phyloP scores from a whole-genome alignment of 2,797 vertebrate species.

The Esox lucius region DNA sequence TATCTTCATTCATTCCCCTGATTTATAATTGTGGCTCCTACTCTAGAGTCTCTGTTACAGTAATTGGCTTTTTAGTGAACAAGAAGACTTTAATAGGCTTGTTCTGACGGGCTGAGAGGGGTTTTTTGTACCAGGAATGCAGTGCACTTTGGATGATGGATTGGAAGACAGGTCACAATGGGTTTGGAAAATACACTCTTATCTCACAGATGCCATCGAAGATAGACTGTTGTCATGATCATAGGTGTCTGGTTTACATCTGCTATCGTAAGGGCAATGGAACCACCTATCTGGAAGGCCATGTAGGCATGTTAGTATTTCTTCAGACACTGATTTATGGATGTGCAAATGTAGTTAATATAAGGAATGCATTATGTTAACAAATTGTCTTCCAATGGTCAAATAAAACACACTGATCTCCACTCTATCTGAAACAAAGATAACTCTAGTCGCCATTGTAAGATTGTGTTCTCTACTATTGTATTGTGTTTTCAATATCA shows the following conservation, averaged over 20 bases:
- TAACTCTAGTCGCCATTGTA: constrained; percentile 60
- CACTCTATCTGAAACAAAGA: constrained; percentile 54
- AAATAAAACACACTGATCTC: constrained; percentile 36
- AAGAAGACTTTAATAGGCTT: constrained; percentile 13
- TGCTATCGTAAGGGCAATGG: background rate
- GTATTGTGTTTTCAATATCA: constrained; percentile 60
- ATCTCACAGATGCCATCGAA: constrained; percentile 35
- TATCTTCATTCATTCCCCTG: constrained; percentile 9
- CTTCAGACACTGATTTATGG: background rate
- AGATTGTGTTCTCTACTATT: constrained; percentile 55
- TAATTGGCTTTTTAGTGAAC: constrained; percentile 1
- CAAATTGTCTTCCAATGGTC: no score
- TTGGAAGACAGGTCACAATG: background rate
- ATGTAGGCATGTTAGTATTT: no score
- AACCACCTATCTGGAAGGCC: background rate
- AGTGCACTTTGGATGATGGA: background rate
- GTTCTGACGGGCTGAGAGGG: background rate
- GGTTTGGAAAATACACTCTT: background rate
- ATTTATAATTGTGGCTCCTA: constrained; percentile 24
- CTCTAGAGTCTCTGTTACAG: background rate
- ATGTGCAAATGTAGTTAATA: background rate
- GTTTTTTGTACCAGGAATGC: background rate
- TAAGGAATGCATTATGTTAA: background rate
- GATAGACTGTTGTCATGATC: constrained; percentile 10
- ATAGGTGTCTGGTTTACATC: background rate